Evolutionary conservation across 2,797 vertebrate genomes (phyloP).

Genomic region (Gambelia wislizenii): DNA sequence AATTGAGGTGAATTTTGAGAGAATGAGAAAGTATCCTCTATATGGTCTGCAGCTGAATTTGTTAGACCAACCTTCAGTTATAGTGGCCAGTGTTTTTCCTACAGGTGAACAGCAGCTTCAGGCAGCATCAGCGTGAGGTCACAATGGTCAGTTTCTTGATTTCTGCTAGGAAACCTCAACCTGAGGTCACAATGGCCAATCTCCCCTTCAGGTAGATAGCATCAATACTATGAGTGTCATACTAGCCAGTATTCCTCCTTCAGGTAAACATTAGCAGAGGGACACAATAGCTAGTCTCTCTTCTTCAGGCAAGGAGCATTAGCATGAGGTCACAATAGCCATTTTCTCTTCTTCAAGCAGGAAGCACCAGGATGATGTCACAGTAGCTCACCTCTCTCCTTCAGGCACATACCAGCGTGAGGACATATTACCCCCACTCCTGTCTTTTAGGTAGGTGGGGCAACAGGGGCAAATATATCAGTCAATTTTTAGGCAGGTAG

Average conservation of each 20-base stretch:
- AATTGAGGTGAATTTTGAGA: background rate
- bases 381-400: background rate
- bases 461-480: background rate
- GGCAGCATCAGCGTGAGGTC: no score
- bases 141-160: no score
- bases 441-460: background rate
- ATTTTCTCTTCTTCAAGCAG: no score
- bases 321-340: background rate
- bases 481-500: background rate
- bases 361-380: background rate
- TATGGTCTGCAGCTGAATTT: background rate
- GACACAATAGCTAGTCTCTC: background rate
- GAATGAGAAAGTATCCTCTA: background rate
- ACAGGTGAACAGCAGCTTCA: background rate
- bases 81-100: background rate
- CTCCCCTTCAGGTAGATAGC: background rate
- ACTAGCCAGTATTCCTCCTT: background rate
- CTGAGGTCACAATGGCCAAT: background rate
- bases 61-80: background rate
- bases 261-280: no score
- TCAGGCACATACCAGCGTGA: background rate
- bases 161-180: background rate
- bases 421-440: no score
- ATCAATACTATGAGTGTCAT: background rate
- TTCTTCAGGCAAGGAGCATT: no score